Percentiles rank a stretch among this genome's conserved stretches.
These are phyloP conservation scores for Dendrophyllia cribrosa DNA, from an alignment of 64 coral and sea anemone species.

Conservation along the genomic window DNA sequence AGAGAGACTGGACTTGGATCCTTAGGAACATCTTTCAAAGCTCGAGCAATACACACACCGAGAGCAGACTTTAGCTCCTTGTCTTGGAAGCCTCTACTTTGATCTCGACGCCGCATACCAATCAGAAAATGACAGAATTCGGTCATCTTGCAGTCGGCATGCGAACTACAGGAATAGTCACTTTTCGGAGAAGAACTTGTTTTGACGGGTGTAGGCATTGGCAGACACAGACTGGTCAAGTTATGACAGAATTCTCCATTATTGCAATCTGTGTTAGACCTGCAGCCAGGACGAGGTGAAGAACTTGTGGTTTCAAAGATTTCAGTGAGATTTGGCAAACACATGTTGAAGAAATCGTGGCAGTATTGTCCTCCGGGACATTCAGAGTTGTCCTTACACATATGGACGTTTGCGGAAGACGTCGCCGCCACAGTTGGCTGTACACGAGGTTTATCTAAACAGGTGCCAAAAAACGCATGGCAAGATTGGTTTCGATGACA, in stretches of 20 bases:
- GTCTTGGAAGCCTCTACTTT: neutral
- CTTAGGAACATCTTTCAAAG: conserved; percentile 25
- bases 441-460: neutral
- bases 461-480: conserved; percentile 29
- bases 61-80: neutral
- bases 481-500: conserved; percentile 31
- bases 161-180: conserved; percentile 16
- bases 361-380: conserved; percentile 35
- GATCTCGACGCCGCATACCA: conserved; percentile 1
- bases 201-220: neutral
- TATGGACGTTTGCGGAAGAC: neutral
- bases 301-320: conserved; percentile 15
- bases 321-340: conserved; percentile 18
- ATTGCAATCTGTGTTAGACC: neutral
- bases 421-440: neutral
- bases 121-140: conserved; percentile 51
- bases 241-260: conserved; percentile 41
- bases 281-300: conserved; percentile 1
- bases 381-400: conserved; percentile 1
- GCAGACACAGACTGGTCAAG: conserved; percentile 20
- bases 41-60: conserved; percentile 18
- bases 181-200: neutral
- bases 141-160: conserved; percentile 37
- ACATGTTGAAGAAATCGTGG: conserved; percentile 40
- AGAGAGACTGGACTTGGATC: conserved; percentile 13